Conservation (phyloP, 2,113 vertebrate species). For the Leptocoma aspasia region DNA sequence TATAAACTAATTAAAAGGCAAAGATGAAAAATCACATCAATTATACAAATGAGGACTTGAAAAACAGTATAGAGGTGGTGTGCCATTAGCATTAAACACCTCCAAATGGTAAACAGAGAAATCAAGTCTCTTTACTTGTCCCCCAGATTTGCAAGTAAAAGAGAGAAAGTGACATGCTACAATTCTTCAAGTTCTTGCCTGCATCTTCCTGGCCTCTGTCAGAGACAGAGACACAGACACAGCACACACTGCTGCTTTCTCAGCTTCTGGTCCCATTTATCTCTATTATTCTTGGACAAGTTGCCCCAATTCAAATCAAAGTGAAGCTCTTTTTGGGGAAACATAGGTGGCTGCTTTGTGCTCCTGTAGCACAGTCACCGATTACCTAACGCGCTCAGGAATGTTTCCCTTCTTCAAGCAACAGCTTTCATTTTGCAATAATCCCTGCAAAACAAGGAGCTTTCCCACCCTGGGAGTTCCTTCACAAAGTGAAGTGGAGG, state of each 20-base stretch:
- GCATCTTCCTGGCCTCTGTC: not conserved
- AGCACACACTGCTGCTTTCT: not conserved
- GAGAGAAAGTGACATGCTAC: not conserved
- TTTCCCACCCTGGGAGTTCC: not conserved
- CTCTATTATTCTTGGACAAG: not conserved
- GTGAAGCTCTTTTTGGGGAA: not conserved
- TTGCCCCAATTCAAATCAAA: not conserved
- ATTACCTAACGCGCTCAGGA: not conserved
- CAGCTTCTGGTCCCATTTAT: not conserved
- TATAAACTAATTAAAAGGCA: not conserved
- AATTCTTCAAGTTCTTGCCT: not conserved
- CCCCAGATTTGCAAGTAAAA: not conserved
- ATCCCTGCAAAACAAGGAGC: not conserved
- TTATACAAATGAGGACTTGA: not conserved
- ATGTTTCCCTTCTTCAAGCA: not conserved
- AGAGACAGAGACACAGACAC: not conserved
- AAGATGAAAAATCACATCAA: not conserved
- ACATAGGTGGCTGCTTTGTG: not conserved
- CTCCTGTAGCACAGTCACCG: not conserved
- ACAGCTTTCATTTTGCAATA: constrained; percentile 3
- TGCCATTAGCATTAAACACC: not conserved
- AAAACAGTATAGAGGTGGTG: not conserved
- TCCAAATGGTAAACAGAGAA: not conserved
- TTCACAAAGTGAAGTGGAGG: not conserved
- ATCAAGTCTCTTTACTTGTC: not conserved